Conservation (phyloP, 2,888 invertebrate species). For the Antheraea assamensis region DNA sequence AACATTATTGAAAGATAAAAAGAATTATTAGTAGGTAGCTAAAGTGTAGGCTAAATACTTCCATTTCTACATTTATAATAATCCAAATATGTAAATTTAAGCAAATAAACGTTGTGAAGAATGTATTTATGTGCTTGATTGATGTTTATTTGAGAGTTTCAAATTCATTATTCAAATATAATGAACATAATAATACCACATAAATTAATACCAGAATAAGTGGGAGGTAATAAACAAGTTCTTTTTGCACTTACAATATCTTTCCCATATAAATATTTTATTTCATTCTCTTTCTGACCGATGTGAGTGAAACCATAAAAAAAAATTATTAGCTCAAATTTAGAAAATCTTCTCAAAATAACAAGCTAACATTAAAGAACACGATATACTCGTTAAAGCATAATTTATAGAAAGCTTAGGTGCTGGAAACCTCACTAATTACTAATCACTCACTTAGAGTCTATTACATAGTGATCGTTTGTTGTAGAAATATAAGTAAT, state of each 20-base stretch:
- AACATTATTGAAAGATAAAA: constrained; percentile 15
- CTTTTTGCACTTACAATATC: no score
- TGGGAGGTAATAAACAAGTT: no score
- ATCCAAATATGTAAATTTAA: constrained; percentile 2
- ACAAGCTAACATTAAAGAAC: background rate
- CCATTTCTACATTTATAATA: constrained; percentile 20
- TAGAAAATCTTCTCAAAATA: background rate
- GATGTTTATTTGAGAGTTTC: constrained; percentile 19
- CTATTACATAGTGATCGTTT: background rate
- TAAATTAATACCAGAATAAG: no score
- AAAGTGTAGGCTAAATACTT: constrained; percentile 9
- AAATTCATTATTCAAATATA: background rate
- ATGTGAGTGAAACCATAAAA: no score
- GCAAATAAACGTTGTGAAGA: constrained; percentile 17
- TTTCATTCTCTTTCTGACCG: no score
- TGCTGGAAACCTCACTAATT: background rate
- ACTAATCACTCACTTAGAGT: no score
- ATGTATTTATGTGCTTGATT: constrained; percentile 22
- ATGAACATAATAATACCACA: background rate
- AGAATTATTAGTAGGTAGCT: constrained; percentile 15
- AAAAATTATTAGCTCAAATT: background rate
- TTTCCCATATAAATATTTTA: no score
- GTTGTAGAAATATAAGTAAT: background rate
- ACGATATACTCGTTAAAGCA: background rate
- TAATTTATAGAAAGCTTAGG: background rate